phyloP scores from a whole-genome alignment of 2,888 invertebrate species.

The Thereva nobilitata region DNA sequence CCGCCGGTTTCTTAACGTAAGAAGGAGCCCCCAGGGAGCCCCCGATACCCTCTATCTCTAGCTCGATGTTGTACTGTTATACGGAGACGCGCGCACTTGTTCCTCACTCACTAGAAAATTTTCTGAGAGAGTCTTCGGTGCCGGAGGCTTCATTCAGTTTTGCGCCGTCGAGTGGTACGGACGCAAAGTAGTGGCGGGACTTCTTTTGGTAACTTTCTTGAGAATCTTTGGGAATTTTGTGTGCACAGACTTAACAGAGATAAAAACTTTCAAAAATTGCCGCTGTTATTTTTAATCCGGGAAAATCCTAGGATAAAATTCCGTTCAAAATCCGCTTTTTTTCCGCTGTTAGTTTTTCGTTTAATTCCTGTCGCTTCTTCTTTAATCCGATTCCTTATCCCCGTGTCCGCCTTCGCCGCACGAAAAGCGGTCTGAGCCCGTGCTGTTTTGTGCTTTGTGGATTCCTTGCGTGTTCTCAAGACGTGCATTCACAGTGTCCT shows the following conservation, averaged over 20 bases:
- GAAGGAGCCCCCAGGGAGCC: conserved; percentile 27
- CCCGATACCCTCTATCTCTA: conserved; percentile 6
- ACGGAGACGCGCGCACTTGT: conserved; percentile 28
- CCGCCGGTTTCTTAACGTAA: conserved; percentile 3
- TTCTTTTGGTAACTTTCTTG: conserved; percentile 36
- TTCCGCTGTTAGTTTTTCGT: too few species aligned
- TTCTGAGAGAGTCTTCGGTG: conserved; percentile 23
- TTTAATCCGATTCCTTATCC: too few species aligned
- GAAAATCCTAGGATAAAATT: background rate
- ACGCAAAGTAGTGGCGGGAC: conserved; percentile 47
- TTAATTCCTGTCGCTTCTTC: too few species aligned
- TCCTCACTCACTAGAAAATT: conserved; percentile 29
- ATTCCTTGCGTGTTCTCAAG: too few species aligned
- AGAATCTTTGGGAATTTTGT: conserved; percentile 31
- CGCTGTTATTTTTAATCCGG: too few species aligned
- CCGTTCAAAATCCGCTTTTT: too few species aligned
- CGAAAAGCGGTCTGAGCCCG: too few species aligned
- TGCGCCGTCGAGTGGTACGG: conserved; percentile 58
- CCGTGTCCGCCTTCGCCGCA: too few species aligned
- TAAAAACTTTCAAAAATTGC: too few species aligned
- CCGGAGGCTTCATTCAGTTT: conserved; percentile 55
- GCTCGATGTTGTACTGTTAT: conserved; percentile 3
- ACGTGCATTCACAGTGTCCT: too few species aligned
- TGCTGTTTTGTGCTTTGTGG: too few species aligned
- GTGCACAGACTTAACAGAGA: background rate